phyloP scores from a whole-genome alignment of 1,140 invertebrate species.

The Drosophila elegans region DNA sequence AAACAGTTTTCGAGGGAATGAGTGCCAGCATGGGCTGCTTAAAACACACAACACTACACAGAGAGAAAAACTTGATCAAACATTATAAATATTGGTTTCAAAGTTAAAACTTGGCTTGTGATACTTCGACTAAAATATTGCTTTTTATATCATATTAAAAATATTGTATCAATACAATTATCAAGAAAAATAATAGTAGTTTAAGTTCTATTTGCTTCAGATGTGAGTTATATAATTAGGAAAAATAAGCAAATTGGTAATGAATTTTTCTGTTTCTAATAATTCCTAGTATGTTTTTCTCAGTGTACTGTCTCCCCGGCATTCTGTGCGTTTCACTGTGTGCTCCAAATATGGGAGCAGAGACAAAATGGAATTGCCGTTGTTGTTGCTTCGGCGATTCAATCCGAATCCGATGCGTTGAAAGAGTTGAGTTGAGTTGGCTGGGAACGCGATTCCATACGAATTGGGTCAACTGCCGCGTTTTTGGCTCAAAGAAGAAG shows the following conservation, averaged over 20 bases:
- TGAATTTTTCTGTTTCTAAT: no score
- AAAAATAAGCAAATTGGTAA: not conserved
- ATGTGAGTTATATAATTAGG: no score
- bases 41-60: slow-evolving; percentile 60
- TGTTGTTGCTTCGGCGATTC: slow-evolving; percentile 61
- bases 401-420: slow-evolving; percentile 60
- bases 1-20: slow-evolving; percentile 8
- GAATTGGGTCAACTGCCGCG: slow-evolving; percentile 77
- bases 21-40: slow-evolving; percentile 68
- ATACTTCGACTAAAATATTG: no score
- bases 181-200: no score
- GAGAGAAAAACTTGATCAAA: not conserved
- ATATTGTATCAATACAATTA: no score
- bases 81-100: not conserved
- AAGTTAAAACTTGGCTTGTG: no score
- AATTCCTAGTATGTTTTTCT: not conserved
- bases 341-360: slow-evolving; percentile 62
- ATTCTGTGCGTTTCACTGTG: slow-evolving; percentile 11
- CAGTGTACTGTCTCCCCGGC: slow-evolving; percentile 11
- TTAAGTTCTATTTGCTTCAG: no score
- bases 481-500: slow-evolving; percentile 62
- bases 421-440: slow-evolving; percentile 60
- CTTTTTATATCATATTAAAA: no score
- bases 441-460: slow-evolving; percentile 42
- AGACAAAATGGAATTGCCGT: slow-evolving; percentile 49